Percentiles rank a stretch among this genome's conserved stretches.
Conservation (phyloP, 92 coral and sea anemone species). For the Meandrina meandrites region DNA sequence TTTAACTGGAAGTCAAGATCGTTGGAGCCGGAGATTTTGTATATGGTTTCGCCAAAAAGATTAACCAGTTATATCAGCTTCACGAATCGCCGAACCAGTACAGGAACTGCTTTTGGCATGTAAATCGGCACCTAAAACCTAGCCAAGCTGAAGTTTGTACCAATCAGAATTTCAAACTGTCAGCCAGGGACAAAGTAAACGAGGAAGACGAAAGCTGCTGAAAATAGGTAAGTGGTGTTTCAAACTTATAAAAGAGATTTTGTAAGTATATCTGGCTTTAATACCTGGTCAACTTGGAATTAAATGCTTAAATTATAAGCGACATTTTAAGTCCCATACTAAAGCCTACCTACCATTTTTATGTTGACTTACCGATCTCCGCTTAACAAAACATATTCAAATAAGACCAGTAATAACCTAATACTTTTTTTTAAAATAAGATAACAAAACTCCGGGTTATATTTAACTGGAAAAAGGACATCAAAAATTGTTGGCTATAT, state of each 20-base stretch:
- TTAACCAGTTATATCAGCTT: not conserved
- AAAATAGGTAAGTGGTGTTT: not conserved
- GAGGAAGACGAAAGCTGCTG: not conserved
- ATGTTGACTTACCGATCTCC: not conserved
- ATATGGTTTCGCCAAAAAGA: too few relatives aligned
- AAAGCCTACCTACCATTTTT: not conserved
- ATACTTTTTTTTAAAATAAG: not conserved
- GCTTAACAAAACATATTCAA: not conserved
- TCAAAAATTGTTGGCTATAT: too few relatives aligned
- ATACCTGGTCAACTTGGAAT: not conserved
- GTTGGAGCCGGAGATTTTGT: too few relatives aligned
- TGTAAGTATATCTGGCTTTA: not conserved
- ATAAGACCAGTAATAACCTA: not conserved
- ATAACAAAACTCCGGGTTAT: not conserved
- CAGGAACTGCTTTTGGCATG: not conserved
- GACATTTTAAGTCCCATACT: too few relatives aligned
- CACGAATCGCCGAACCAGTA: not conserved
- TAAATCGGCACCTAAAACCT: not conserved
- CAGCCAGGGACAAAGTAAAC: not conserved
- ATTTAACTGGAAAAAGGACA: not conserved
- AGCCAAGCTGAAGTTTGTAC: not conserved
- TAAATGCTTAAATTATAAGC: not conserved
- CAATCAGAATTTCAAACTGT: not conserved
- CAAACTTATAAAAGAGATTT: not conserved
- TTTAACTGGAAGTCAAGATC: not conserved